phyloP scores from a whole-genome alignment of 2,113 vertebrate genomes.

The Proteles cristata region DNA sequence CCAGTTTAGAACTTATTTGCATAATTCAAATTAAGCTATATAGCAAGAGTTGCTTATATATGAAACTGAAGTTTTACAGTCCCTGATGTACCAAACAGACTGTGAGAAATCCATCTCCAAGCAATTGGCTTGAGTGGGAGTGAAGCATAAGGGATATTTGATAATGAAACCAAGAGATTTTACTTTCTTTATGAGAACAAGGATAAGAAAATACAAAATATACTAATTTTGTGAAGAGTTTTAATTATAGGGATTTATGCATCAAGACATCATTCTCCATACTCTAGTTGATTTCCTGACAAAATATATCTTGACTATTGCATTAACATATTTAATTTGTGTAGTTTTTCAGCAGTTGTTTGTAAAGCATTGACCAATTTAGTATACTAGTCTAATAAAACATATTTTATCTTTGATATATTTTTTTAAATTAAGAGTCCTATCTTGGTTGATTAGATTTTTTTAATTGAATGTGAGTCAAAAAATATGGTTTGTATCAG shows the following conservation, averaged over 20 bases:
- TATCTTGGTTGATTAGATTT: background rate
- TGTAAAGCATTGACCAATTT: background rate
- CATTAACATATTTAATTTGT: background rate
- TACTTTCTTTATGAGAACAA: background rate
- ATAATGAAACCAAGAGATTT: background rate
- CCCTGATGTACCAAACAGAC: background rate
- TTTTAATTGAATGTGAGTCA: background rate
- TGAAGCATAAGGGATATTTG: background rate
- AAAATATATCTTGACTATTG: background rate
- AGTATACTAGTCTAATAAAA: background rate
- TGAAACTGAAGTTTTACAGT: background rate
- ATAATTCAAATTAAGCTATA: conserved; percentile 48
- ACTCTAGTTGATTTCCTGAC: background rate
- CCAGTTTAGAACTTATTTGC: conserved; percentile 35
- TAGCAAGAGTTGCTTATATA: background rate
- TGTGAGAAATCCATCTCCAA: background rate
- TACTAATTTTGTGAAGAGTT: background rate
- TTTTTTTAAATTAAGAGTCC: background rate
- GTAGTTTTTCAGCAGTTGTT: background rate
- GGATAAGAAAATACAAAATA: background rate
- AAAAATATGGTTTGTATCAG: background rate
- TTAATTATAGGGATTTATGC: background rate
- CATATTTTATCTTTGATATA: background rate
- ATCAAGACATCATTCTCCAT: background rate
- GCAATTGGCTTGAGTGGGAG: background rate